phyloP scores from a whole-genome alignment of 1,140 invertebrate genomes.

The Eulimnadia texana region DNA sequence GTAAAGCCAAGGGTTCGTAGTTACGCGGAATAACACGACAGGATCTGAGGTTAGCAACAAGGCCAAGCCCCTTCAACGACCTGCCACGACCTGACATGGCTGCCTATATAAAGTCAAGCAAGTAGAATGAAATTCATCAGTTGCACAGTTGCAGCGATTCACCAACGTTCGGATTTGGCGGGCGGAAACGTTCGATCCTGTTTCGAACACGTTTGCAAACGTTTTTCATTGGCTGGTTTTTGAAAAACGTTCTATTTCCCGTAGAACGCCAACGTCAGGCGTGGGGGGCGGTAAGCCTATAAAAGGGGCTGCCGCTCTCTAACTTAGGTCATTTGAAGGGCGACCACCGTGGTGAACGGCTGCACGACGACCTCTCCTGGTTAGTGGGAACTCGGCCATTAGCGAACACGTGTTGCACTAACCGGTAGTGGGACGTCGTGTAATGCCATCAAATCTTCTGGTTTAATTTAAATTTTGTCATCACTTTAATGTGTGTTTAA shows the following conservation, averaged over 20 bases:
- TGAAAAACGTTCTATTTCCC: too few relatives aligned
- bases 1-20: background rate
- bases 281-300: background rate
- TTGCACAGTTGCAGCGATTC: background rate
- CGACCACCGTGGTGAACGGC: background rate
- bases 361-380: background rate
- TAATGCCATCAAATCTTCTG: background rate
- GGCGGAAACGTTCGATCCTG: too few relatives aligned
- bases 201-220: too few relatives aligned
- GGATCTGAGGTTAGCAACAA: background rate
- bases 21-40: background rate
- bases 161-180: too few relatives aligned
- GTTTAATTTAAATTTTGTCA: background rate
- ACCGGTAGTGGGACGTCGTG: background rate
- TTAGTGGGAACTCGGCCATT: background rate
- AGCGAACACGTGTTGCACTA: background rate
- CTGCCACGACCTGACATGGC: background rate
- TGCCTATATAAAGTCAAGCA: background rate
- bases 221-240: too few relatives aligned
- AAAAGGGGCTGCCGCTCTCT: background rate
- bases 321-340: background rate
- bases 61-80: background rate
- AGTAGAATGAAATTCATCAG: too few relatives aligned
- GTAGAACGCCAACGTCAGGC: too few relatives aligned
- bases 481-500: too few relatives aligned